Evolutionary conservation across 1,140 invertebrate genomes (phyloP).

Genomic region (Hermetia illucens): DNA sequence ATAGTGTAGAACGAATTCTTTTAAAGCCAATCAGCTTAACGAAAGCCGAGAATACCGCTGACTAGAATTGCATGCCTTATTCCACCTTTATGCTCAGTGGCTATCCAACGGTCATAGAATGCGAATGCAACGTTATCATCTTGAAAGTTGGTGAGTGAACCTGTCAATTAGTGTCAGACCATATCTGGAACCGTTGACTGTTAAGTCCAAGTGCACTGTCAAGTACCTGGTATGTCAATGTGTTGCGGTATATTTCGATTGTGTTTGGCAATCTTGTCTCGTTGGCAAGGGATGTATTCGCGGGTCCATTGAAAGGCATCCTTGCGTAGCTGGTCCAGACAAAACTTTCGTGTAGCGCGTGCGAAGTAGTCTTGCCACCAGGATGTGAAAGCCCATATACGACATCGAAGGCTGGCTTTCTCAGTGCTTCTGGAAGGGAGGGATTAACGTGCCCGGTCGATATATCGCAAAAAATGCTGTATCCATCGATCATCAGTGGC

Average conservation of each 20-base stretch:
- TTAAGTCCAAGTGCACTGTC: constrained; percentile 21
- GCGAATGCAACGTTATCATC: no score
- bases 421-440: constrained; percentile 2
- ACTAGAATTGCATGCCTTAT: no score
- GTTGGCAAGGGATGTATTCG: constrained; percentile 17
- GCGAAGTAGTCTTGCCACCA: constrained; percentile 8
- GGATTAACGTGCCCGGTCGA: constrained; percentile 9
- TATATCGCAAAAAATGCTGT: constrained; percentile 1
- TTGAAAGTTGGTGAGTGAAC: constrained; percentile 19
- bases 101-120: no score
- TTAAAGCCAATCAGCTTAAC: no score
- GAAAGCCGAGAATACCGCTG: no score
- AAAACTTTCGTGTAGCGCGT: constrained; percentile 7
- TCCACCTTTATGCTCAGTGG: no score
- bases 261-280: constrained; percentile 19
- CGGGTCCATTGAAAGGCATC: constrained; percentile 8
- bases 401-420: constrained; percentile 8
- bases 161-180: constrained; percentile 16
- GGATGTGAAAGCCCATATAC: constrained; percentile 15
- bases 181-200: constrained; percentile 11
- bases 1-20: no score
- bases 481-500: constrained; percentile 1
- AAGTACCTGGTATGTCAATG: background rate
- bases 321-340: constrained; percentile 12
- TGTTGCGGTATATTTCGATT: no score